Percentiles rank a stretch among this genome's conserved stretches.
These are phyloP conservation scores for Ctenomys sociabilis DNA, from an alignment of 2,113 vertebrate genomes.

Conservation along the genomic window DNA sequence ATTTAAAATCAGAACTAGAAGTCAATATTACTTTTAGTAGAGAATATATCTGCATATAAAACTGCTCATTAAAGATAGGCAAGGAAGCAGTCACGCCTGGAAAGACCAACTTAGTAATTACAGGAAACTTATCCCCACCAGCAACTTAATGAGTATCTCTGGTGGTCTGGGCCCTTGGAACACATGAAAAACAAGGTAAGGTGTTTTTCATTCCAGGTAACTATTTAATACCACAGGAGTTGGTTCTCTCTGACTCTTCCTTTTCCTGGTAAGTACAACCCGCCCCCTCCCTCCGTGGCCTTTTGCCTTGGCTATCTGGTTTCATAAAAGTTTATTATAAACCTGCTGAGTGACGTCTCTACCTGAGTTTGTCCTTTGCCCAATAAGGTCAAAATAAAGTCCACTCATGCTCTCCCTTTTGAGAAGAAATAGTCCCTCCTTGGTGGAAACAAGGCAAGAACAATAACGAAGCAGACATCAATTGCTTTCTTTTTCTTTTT, in stretches of 20 bases:
- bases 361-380: not conserved
- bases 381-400: not conserved
- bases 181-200: not conserved
- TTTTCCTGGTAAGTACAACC: not conserved
- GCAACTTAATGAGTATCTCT: constrained; percentile 33
- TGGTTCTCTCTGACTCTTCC: not conserved
- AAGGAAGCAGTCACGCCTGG: constrained; percentile 34
- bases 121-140: constrained; percentile 27
- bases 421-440: not conserved
- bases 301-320: not conserved
- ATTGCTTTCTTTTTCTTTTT: not conserved
- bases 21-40: constrained; percentile 35
- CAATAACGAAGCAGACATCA: not conserved
- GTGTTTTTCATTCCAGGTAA: not conserved
- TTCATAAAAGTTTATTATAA: constrained; percentile 15
- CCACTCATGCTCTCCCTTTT: not conserved
- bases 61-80: constrained; percentile 55
- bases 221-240: not conserved
- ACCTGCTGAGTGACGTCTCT: constrained; percentile 29
- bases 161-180: not conserved
- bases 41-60: constrained; percentile 52
- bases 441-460: not conserved
- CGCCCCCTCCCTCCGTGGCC: not conserved
- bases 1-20: constrained; percentile 66
- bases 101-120: constrained; percentile 68